Percentiles rank a stretch among this genome's conserved stretches.
Evolutionary conservation across 2,888 invertebrate species (phyloP).

Genomic region (Acleris literana): DNA sequence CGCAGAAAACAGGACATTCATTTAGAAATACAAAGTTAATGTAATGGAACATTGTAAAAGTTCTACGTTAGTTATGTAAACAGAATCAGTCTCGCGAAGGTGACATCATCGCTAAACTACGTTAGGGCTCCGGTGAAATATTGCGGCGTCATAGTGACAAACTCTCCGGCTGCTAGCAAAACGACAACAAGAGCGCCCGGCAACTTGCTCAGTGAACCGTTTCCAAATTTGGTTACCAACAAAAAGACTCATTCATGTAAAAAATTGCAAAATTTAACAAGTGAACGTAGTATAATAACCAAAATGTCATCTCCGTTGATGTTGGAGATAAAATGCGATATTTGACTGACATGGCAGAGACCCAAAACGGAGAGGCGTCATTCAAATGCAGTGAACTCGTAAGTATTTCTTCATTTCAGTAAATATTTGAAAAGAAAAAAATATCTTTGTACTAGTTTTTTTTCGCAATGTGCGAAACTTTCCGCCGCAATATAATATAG

Average conservation of each 20-base stretch:
- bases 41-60: slow-evolving; percentile 2
- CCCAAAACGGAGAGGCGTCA: slow-evolving; percentile 30
- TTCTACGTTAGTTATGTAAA: slow-evolving; percentile 14
- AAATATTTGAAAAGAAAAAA: slow-evolving; percentile 17
- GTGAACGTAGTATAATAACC: slow-evolving; percentile 4
- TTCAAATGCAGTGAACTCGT: slow-evolving; percentile 28
- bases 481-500: too few species aligned
- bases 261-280: neutral
- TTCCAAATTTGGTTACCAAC: slow-evolving; percentile 2
- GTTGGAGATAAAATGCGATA: slow-evolving; percentile 23
- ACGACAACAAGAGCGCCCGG: slow-evolving; percentile 17
- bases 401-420: slow-evolving; percentile 20
- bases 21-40: neutral
- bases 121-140: slow-evolving; percentile 27
- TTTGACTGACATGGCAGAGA: slow-evolving; percentile 28
- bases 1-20: neutral
- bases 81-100: slow-evolving; percentile 16
- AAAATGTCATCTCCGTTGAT: slow-evolving; percentile 20
- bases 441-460: neutral
- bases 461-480: too few species aligned
- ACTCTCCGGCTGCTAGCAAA: slow-evolving; percentile 24
- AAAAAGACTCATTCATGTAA: neutral
- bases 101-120: slow-evolving; percentile 32
- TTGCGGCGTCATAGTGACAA: slow-evolving; percentile 34
- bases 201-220: slow-evolving; percentile 3